These are phyloP conservation scores for Cotesia typhae DNA, from an alignment of 1,140 invertebrate species.

Conservation along the genomic window DNA sequence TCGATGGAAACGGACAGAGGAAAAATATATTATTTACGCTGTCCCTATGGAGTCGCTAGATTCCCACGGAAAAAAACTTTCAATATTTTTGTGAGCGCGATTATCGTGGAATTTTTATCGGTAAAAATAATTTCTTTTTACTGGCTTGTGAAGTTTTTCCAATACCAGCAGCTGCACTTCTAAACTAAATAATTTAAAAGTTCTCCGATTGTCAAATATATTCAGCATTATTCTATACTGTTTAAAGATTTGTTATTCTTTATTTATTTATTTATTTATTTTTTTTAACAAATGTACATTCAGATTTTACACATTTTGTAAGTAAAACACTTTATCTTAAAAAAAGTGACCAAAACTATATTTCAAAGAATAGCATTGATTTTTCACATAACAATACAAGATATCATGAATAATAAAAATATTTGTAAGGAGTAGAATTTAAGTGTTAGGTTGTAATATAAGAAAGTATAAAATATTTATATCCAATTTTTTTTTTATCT, in stretches of 20 bases:
- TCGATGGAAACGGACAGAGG: conserved; percentile 36
- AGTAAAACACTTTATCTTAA: conserved; percentile 3
- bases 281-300: background rate
- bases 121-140: conserved; percentile 23
- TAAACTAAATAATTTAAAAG: conserved; percentile 20
- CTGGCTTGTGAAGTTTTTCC: conserved; percentile 19
- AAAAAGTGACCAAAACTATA: background rate
- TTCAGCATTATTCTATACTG: conserved; percentile 8
- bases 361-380: too few relatives aligned
- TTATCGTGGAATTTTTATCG: conserved; percentile 26
- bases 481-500: too few relatives aligned
- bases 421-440: too few relatives aligned
- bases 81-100: conserved; percentile 36
- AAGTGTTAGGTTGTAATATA: too few relatives aligned
- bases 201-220: conserved; percentile 14
- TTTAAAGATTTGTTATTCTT: background rate
- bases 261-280: background rate
- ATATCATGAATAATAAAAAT: too few relatives aligned
- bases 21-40: conserved; percentile 51
- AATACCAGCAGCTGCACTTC: conserved; percentile 10
- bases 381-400: too few relatives aligned
- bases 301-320: background rate
- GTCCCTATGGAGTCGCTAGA: conserved; percentile 27
- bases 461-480: too few relatives aligned
- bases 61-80: conserved; percentile 36